Conservation (phyloP, 2,888 invertebrate genomes). For the Sturmia bella region DNA sequence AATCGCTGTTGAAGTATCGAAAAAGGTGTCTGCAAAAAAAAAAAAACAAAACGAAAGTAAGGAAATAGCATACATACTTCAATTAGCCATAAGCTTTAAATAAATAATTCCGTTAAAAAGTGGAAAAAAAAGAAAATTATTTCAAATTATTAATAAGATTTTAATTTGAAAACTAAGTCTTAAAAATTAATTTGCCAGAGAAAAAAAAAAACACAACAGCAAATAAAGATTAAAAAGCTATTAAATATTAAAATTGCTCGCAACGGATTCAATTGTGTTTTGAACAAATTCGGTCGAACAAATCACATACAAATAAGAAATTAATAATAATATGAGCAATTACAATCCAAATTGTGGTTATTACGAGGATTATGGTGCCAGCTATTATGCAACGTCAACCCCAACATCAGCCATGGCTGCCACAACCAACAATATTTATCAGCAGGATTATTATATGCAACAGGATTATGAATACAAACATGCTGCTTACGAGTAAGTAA, state of each 20-base stretch:
- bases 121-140: not conserved
- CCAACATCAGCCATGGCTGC: slow-evolving; percentile 69
- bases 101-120: slow-evolving; percentile 27
- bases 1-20: not conserved
- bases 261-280: not conserved
- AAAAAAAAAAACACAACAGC: slow-evolving; percentile 19
- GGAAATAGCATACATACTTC: slow-evolving; percentile 13
- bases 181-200: slow-evolving; percentile 45
- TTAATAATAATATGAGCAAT: slow-evolving; percentile 76
- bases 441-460: slow-evolving; percentile 81
- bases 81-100: slow-evolving; percentile 36
- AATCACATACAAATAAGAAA: slow-evolving; percentile 5
- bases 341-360: slow-evolving; percentile 81
- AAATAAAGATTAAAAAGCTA: slow-evolving; percentile 50
- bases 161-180: slow-evolving; percentile 46
- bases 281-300: not conserved
- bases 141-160: slow-evolving; percentile 24
- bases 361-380: slow-evolving; percentile 79
- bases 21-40: not conserved
- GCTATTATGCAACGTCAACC: slow-evolving; percentile 76
- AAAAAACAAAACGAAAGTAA: too few relatives aligned
- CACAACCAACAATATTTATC: slow-evolving; percentile 77
- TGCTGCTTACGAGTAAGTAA: slow-evolving; percentile 80
- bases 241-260: slow-evolving; percentile 26
- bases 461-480: slow-evolving; percentile 81